Conservation (phyloP, 1,140 invertebrate species). For the Heliconius congener region DNA sequence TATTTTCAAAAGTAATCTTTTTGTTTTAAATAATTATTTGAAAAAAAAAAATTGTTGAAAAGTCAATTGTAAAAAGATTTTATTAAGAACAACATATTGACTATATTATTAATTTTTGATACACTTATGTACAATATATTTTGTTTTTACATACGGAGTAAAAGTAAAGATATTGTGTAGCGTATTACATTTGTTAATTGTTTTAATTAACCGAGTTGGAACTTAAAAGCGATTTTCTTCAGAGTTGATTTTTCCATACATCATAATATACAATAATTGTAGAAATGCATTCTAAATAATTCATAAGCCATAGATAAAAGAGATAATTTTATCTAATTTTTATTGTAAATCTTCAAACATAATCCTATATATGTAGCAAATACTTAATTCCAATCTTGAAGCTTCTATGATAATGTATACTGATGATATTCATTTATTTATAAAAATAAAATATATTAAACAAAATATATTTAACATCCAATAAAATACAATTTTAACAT, state of each 20-base stretch:
- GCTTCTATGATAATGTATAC: not conserved
- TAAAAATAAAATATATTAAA: conserved; percentile 16
- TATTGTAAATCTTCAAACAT: not conserved
- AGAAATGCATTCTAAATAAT: not conserved
- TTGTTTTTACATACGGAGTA: not conserved
- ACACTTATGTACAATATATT: not conserved
- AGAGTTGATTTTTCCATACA: no score
- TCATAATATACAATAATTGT: not conserved
- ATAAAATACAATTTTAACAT: not conserved
- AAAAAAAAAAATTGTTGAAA: not conserved
- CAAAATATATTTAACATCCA: conserved; percentile 19
- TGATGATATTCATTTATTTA: not conserved
- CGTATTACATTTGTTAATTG: not conserved
- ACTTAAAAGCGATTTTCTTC: not conserved
- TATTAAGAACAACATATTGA: not conserved
- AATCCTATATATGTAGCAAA: not conserved
- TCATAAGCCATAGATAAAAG: not conserved
- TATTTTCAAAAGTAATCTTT: not conserved
- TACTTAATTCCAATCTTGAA: not conserved
- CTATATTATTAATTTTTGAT: not conserved
- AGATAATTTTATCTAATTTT: not conserved
- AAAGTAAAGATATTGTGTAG: not conserved
- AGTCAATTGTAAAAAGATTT: not conserved
- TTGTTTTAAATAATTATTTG: not conserved
- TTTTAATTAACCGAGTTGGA: not conserved